phyloP scores from a whole-genome alignment of 2,113 vertebrate species.

The Anarrhichthys ocellatus region DNA sequence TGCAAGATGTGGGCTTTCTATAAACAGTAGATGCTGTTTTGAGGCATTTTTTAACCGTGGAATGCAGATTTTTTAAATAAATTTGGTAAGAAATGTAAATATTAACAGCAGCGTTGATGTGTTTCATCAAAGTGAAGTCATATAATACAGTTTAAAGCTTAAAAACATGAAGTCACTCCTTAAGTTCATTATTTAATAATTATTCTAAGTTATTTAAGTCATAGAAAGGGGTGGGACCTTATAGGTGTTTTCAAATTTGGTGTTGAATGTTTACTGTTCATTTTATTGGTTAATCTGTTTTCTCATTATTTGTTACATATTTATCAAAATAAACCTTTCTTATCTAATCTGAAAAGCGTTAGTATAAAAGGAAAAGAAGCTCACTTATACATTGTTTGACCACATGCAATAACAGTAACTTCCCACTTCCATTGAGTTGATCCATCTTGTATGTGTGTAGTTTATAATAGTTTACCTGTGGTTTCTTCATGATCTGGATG shows the following conservation, averaged over 20 bases:
- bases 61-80: too few species aligned
- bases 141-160: too few species aligned
- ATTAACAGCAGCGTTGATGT: too few species aligned
- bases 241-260: not conserved
- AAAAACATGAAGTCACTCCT: too few species aligned
- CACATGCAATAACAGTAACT: not conserved
- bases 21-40: too few species aligned
- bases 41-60: too few species aligned
- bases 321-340: too few species aligned
- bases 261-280: not conserved
- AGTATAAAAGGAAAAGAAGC: not conserved
- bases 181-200: not conserved
- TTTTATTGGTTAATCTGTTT: not conserved
- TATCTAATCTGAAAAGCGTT: not conserved
- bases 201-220: not conserved
- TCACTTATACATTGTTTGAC: not conserved
- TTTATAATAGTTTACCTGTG: constrained; percentile 86
- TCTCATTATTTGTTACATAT: not conserved
- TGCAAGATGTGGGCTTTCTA: too few species aligned
- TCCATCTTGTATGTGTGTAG: not conserved
- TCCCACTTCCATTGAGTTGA: not conserved
- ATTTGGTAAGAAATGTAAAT: too few species aligned
- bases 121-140: too few species aligned
- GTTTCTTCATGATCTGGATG: constrained; percentile 96
- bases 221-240: not conserved